These are phyloP conservation scores for Schrankia costaestrigalis DNA, from an alignment of 2,888 invertebrate species.

Conservation along the genomic window DNA sequence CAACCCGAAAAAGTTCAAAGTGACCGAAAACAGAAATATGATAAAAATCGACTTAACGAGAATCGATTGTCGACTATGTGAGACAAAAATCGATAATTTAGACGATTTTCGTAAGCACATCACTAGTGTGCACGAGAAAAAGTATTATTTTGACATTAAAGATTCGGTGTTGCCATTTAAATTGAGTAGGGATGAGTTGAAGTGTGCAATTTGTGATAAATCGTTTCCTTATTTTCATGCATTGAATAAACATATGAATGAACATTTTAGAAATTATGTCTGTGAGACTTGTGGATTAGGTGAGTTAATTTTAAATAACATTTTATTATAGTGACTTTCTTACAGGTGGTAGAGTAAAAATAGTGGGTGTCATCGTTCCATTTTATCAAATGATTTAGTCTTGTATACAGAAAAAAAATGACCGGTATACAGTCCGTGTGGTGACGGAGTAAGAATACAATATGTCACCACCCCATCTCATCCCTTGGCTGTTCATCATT, in stretches of 20 bases:
- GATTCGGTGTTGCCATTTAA: conserved; percentile 61
- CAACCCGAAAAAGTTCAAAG: conserved; percentile 61
- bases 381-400: too few species aligned
- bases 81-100: conserved; percentile 43
- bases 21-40: conserved; percentile 66
- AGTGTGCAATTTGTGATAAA: conserved; percentile 56
- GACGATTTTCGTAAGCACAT: conserved; percentile 61
- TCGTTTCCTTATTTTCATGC: conserved; percentile 66
- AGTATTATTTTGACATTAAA: conserved; percentile 55
- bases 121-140: conserved; percentile 48
- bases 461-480: too few species aligned
- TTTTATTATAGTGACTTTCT: not conserved
- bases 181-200: conserved; percentile 47
- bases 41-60: conserved; percentile 62
- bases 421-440: too few species aligned
- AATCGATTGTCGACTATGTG: conserved; percentile 64
- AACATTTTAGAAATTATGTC: conserved; percentile 67
- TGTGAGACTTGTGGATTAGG: conserved; percentile 69
- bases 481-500: too few species aligned
- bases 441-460: too few species aligned
- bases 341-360: too few species aligned
- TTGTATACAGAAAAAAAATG: too few species aligned
- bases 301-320: conserved; percentile 17
- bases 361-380: too few species aligned
- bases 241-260: conserved; percentile 70